phyloP scores from a whole-genome alignment of 2,888 invertebrate genomes.

The Auanema sp. region DNA sequence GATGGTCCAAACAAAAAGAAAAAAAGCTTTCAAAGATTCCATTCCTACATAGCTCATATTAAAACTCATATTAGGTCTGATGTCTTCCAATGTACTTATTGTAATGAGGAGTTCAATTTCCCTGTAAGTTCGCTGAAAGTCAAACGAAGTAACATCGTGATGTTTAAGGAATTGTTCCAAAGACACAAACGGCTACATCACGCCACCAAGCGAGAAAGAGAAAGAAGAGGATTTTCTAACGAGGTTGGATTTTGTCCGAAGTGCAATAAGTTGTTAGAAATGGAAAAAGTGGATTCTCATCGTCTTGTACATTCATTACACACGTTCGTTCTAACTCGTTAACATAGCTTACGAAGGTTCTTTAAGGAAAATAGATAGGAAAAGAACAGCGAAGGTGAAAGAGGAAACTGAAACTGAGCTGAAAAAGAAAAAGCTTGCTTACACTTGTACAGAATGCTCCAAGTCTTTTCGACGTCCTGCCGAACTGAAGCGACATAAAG shows the following conservation, averaged over 20 bases:
- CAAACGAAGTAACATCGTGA: neutral
- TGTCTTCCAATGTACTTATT: slow-evolving; percentile 26
- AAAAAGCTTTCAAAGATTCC: slow-evolving; percentile 23
- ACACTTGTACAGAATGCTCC: slow-evolving; percentile 29
- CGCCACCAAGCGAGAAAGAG: slow-evolving; percentile 12
- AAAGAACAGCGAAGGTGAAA: slow-evolving; percentile 5
- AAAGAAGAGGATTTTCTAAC: slow-evolving; percentile 2
- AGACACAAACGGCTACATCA: slow-evolving; percentile 31
- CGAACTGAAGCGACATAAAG: slow-evolving; percentile 35
- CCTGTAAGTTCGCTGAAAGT: slow-evolving; percentile 15
- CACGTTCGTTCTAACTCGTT: slow-evolving; percentile 12
- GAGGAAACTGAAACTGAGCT: neutral
- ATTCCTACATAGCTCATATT: slow-evolving; percentile 31
- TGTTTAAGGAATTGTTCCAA: slow-evolving; percentile 23
- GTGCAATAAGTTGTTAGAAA: slow-evolving; percentile 25
- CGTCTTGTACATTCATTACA: slow-evolving; percentile 19
- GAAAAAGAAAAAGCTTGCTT: neutral
- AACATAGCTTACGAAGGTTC: neutral
- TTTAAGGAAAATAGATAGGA: slow-evolving; percentile 15
- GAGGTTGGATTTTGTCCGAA: slow-evolving; percentile 36
- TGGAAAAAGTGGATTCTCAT: slow-evolving; percentile 26
- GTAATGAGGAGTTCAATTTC: slow-evolving; percentile 27
- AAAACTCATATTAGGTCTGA: slow-evolving; percentile 29
- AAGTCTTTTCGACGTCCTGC: slow-evolving; percentile 41
- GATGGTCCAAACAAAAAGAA: slow-evolving; percentile 11